phyloP scores from a whole-genome alignment of 2,113 vertebrate genomes.

The Barbus barbus region DNA sequence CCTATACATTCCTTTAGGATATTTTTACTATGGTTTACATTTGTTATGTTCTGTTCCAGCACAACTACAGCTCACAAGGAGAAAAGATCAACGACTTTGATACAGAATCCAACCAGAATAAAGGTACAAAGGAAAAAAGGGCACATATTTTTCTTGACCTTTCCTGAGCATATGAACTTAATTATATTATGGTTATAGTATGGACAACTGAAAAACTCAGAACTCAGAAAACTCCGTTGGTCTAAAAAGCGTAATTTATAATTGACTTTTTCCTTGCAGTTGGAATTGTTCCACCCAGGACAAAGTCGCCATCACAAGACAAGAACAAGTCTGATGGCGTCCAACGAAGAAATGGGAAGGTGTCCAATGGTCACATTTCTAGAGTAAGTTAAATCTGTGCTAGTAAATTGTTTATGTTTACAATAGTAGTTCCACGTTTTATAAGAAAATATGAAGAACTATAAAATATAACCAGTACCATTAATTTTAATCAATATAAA shows the following conservation, averaged over 20 bases:
- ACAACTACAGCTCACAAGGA: conserved; percentile 52
- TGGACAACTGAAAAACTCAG: not conserved
- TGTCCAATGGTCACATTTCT: conserved; percentile 80
- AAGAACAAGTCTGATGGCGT: conserved; percentile 60
- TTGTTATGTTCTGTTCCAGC: conserved; percentile 60
- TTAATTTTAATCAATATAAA: not conserved
- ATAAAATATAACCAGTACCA: not conserved
- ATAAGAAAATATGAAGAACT: not conserved
- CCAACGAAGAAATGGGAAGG: conserved; percentile 67
- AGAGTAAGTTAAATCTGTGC: conserved; percentile 70
- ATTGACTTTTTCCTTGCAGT: conserved; percentile 70
- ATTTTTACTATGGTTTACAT: not conserved
- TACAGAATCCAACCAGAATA: conserved; percentile 80
- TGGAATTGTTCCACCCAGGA: conserved; percentile 90
- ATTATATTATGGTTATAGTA: not conserved
- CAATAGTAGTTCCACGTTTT: not conserved
- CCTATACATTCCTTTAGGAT: not conserved
- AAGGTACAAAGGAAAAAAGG: conserved; percentile 76
- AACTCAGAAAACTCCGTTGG: too few species aligned
- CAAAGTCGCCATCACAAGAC: conserved; percentile 85
- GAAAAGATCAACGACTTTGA: conserved; percentile 77
- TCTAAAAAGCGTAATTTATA: not conserved
- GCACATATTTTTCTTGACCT: not conserved
- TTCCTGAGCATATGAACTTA: not conserved
- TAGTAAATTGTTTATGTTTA: not conserved